A percentile compares a stretch with the other conserved stretches of the same genome.
Conservation (phyloP, 1,140 invertebrate species). For the Aphidius gifuensis region DNA sequence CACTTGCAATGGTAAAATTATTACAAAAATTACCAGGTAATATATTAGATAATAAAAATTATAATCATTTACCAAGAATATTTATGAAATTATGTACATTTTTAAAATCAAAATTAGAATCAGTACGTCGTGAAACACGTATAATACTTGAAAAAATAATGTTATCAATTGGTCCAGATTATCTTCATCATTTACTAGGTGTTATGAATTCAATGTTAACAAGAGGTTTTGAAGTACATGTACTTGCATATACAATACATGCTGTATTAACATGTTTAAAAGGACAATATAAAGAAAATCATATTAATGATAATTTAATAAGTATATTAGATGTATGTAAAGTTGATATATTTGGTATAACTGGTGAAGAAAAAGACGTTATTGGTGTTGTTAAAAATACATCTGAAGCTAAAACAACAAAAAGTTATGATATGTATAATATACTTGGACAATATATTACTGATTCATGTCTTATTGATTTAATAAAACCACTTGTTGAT, state of each 20-base stretch:
- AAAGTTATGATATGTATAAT: conserved; percentile 82
- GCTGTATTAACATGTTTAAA: conserved; percentile 73
- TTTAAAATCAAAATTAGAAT: conserved; percentile 83
- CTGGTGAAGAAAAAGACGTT: conserved; percentile 87
- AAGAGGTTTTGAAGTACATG: conserved; percentile 91
- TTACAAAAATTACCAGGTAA: conserved; percentile 80
- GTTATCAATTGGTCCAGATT: conserved; percentile 73
- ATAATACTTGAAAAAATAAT: conserved; percentile 89
- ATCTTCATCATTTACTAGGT: conserved; percentile 73
- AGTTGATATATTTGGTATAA: conserved; percentile 83
- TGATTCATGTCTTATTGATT: conserved; percentile 69
- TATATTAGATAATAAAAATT: conserved; percentile 66
- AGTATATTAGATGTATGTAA: conserved; percentile 77
- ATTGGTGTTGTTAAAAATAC: conserved; percentile 76
- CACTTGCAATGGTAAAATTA: conserved; percentile 87
- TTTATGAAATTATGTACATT: conserved; percentile 87
- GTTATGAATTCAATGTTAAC: conserved; percentile 80
- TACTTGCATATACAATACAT: conserved; percentile 86
- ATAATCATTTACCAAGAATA: conserved; percentile 66
- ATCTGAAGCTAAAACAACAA: conserved; percentile 77
- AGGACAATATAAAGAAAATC: conserved; percentile 62
- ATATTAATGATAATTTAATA: conserved; percentile 75
- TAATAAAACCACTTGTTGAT: conserved; percentile 81
- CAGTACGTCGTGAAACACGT: conserved; percentile 78
- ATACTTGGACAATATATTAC: conserved; percentile 79